Conservation (phyloP, 2,888 invertebrate genomes). For the Xiphydria camelus region DNA sequence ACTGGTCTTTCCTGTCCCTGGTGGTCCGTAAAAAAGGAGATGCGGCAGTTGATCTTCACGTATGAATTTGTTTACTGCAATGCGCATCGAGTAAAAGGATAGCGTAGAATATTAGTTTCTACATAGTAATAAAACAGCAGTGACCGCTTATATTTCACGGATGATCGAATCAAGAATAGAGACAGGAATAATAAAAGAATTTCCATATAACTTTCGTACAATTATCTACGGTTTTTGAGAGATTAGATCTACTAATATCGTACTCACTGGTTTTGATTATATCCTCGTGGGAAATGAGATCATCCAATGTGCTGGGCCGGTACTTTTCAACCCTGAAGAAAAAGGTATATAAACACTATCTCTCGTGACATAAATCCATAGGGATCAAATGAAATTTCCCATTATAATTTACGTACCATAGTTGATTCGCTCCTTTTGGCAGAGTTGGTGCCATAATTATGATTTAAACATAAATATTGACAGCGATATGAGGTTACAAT, state of each 20-base stretch:
- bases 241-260: neutral
- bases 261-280: constrained; percentile 92
- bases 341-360: constrained; percentile 21
- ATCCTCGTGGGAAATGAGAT: constrained; percentile 95
- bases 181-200: too few relatives aligned
- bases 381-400: too few relatives aligned
- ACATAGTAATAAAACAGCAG: too few relatives aligned
- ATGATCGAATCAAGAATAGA: too few relatives aligned
- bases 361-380: constrained; percentile 3
- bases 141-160: too few relatives aligned
- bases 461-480: neutral
- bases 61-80: constrained; percentile 89
- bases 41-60: constrained; percentile 92
- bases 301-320: constrained; percentile 86
- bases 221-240: too few relatives aligned
- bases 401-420: constrained; percentile 61
- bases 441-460: neutral
- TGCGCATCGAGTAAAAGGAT: too few relatives aligned
- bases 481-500: too few relatives aligned
- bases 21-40: constrained; percentile 95
- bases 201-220: too few relatives aligned
- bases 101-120: too few relatives aligned
- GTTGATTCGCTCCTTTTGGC: constrained; percentile 59
- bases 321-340: constrained; percentile 97
- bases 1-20: constrained; percentile 97